These are phyloP conservation scores for Drosophila leonis DNA, from an alignment of 2,888 invertebrate genomes.

Conservation along the genomic window DNA sequence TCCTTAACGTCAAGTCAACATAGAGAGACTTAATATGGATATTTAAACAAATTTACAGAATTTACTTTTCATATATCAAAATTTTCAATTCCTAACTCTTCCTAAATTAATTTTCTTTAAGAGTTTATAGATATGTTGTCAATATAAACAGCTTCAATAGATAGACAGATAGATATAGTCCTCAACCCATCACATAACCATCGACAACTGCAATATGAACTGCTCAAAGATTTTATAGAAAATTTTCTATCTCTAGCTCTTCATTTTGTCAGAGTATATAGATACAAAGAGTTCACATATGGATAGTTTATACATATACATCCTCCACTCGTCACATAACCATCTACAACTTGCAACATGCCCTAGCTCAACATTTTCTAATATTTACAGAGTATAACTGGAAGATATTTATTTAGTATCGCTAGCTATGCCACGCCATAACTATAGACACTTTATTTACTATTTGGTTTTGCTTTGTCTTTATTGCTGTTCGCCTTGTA, in stretches of 20 bases:
- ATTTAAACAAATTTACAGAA: too few species aligned
- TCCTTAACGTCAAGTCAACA: background rate
- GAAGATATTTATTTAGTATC: background rate
- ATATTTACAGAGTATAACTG: background rate
- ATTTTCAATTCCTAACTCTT: background rate
- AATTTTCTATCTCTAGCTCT: too few species aligned
- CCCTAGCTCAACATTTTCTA: background rate
- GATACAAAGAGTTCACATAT: too few species aligned
- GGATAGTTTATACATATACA: background rate
- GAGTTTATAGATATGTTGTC: background rate
- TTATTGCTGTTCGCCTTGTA: conserved; percentile 4
- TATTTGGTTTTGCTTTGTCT: conserved; percentile 11
- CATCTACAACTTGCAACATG: background rate
- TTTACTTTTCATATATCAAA: background rate
- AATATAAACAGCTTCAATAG: background rate
- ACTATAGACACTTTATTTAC: conserved; percentile 15
- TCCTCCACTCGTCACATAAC: background rate
- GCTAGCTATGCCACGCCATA: background rate
- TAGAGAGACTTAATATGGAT: background rate
- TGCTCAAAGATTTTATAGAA: too few species aligned
- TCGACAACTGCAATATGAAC: too few species aligned
- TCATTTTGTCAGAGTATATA: background rate
- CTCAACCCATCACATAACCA: too few species aligned
- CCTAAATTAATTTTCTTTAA: background rate
- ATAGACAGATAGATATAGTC: too few species aligned